Evolutionary conservation across 2,888 invertebrate genomes (phyloP).

Genomic region (Apeira syringaria): DNA sequence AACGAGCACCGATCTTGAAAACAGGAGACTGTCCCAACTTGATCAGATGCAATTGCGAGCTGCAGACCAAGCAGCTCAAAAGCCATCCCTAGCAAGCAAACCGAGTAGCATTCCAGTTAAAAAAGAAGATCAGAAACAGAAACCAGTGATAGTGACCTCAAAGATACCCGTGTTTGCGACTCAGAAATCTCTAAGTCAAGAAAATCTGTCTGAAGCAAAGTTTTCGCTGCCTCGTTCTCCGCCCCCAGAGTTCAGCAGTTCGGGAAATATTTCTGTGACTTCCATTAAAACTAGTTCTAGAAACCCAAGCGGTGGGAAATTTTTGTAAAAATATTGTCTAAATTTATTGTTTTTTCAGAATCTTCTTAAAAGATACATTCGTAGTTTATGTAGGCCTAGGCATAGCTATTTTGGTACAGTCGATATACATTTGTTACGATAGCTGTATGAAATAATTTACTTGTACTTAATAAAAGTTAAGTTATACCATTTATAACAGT

Average conservation of each 20-base stretch:
- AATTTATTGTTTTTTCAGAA: slow-evolving; percentile 1
- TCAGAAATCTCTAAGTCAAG: slow-evolving; percentile 77
- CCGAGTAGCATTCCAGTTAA: slow-evolving; percentile 79
- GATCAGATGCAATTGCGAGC: slow-evolving; percentile 71
- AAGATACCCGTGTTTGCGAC: slow-evolving; percentile 79
- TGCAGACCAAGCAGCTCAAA: slow-evolving; percentile 49
- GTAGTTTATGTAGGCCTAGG: slow-evolving; percentile 7
- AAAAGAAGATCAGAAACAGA: slow-evolving; percentile 53
- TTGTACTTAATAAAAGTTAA: slow-evolving; percentile 12
- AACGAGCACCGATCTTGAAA: slow-evolving; percentile 78
- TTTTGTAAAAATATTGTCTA: slow-evolving; percentile 34
- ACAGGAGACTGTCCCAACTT: slow-evolving; percentile 82
- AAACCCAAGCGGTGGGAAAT: slow-evolving; percentile 77
- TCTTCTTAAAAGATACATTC: not conserved
- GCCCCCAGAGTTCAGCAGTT: slow-evolving; percentile 64
- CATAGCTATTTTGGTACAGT: slow-evolving; percentile 30
- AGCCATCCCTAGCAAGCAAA: slow-evolving; percentile 68
- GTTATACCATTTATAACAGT: not conserved
- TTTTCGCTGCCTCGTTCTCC: slow-evolving; percentile 71
- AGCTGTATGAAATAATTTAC: slow-evolving; percentile 15
- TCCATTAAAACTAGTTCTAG: slow-evolving; percentile 85
- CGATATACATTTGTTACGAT: slow-evolving; percentile 30
- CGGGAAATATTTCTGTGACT: slow-evolving; percentile 83
- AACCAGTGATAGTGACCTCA: slow-evolving; percentile 63
- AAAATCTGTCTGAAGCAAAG: slow-evolving; percentile 68